Percentiles rank a stretch among this genome's conserved stretches.
These are phyloP conservation scores for Serrognathus titanus DNA, from an alignment of 2,888 invertebrate genomes.

Conservation along the genomic window DNA sequence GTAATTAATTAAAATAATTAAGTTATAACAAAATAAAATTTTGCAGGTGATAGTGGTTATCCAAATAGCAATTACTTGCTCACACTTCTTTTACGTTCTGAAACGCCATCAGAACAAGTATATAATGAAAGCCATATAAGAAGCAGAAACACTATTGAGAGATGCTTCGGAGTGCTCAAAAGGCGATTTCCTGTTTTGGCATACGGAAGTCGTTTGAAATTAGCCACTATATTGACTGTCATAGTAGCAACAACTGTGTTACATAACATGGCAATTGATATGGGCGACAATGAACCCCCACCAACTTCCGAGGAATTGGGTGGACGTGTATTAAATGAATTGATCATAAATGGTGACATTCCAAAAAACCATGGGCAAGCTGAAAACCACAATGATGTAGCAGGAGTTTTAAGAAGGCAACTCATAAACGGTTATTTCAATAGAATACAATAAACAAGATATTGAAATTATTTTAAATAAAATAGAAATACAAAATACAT, in stretches of 20 bases:
- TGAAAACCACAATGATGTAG: too few species aligned
- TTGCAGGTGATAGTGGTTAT: conserved; percentile 18
- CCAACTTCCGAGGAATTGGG: background rate
- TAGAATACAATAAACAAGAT: too few species aligned
- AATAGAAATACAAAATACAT: too few species aligned
- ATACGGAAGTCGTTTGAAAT: background rate
- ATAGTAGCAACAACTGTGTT: background rate
- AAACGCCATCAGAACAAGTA: conserved; percentile 6
- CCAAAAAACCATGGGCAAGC: background rate
- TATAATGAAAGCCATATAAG: conserved; percentile 15
- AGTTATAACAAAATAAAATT: too few species aligned
- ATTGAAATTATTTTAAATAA: too few species aligned
- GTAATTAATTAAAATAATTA: too few species aligned
- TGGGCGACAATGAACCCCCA: background rate
- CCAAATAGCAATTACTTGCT: conserved; percentile 11
- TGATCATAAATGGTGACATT: background rate
- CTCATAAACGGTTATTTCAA: too few species aligned
- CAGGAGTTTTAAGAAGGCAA: too few species aligned
- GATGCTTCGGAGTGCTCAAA: too few species aligned
- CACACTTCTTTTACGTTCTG: conserved; percentile 12
- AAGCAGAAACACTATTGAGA: background rate
- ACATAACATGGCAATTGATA: background rate
- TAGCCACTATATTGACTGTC: background rate
- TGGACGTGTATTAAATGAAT: background rate
- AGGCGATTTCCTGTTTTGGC: background rate